Evolutionary conservation across 2,888 invertebrate genomes (phyloP), one percentile per base, ranked within the genome.

Genomic region (Nemurella pictetii): DNA sequence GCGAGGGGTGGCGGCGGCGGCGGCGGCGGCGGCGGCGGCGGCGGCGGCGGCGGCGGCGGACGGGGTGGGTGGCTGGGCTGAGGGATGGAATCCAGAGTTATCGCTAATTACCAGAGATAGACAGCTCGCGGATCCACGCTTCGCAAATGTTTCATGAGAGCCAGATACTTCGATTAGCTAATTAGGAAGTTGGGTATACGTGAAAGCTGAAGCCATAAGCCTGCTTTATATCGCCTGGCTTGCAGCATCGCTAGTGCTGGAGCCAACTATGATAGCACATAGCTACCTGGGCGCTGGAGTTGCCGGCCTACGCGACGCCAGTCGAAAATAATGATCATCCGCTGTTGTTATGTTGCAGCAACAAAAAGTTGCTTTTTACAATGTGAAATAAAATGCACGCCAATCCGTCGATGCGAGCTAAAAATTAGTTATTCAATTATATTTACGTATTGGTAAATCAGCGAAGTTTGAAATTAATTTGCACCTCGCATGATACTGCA

Each of bases 101-200:
- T 81, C 80, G 36, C 80, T 81, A 81, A 81, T 81, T 81, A 81
- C 80, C 36, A 35, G 80, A 36, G 80, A 81, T 81, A 35, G 80
- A 81, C 35, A 30, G 80, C 35, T 35, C 15, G 26, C 20, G 35
- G 26, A 75, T 75, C 75, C 73, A 20, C n/a, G 15, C 30, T n/a
- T 26, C 80, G 80, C 80, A 32, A 81, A 81, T 81, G 35, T 81
- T 81, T 35, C 35, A 35, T 35, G 80, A 81, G 36, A n/a, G n/a
- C 0, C 25, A 35, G 80, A 81, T 75, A 28, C 55, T 55, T 55
- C 55, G 55, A 55, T 55, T 55, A 55, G 55, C 55, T 55, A 55
- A 55, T 55, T 55, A 55, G 55, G 9, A 55, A 55, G 55, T 55
- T 55, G 55, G 55, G 55, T 55, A 55, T 55, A 20, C 55, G 55